phyloP scores from a whole-genome alignment of 2,113 vertebrate genomes.

The Perccottus glenii region DNA sequence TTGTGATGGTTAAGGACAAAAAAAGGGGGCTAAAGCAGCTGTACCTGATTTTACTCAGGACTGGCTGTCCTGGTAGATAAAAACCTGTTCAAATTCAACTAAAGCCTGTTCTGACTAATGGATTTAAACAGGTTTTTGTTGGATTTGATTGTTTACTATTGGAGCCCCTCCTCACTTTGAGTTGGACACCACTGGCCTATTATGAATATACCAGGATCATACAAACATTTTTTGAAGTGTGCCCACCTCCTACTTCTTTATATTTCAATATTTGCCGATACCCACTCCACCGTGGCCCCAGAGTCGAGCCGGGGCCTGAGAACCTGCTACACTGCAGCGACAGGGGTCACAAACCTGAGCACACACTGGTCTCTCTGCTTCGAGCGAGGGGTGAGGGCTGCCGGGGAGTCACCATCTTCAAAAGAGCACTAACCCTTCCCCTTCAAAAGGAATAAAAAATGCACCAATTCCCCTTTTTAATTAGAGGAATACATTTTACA shows the following conservation, averaged over 20 bases:
- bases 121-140: no score
- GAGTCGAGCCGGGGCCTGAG: slow-evolving; percentile 60
- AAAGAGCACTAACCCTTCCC: slow-evolving; percentile 45
- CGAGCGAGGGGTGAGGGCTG: slow-evolving; percentile 1
- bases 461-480: slow-evolving; percentile 40
- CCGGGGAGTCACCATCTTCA: slow-evolving; percentile 47
- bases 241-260: slow-evolving; percentile 47
- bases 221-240: slow-evolving; percentile 73
- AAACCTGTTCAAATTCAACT: no score
- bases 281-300: slow-evolving; percentile 40
- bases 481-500: slow-evolving; percentile 63
- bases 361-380: slow-evolving; percentile 25
- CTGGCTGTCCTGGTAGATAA: no score
- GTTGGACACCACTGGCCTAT: no score
- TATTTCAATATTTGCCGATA: slow-evolving; percentile 50
- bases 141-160: no score
- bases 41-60: no score
- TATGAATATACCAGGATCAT: no score
- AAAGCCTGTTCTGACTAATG: no score
- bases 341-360: slow-evolving; percentile 61
- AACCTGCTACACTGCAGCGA: slow-evolving; percentile 53
- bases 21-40: no score
- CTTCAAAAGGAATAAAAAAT: slow-evolving; percentile 60
- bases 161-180: no score
- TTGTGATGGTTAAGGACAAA: no score